These are phyloP conservation scores for Oligia fasciuncula DNA, from an alignment of 2,888 invertebrate genomes.

Conservation along the genomic window DNA sequence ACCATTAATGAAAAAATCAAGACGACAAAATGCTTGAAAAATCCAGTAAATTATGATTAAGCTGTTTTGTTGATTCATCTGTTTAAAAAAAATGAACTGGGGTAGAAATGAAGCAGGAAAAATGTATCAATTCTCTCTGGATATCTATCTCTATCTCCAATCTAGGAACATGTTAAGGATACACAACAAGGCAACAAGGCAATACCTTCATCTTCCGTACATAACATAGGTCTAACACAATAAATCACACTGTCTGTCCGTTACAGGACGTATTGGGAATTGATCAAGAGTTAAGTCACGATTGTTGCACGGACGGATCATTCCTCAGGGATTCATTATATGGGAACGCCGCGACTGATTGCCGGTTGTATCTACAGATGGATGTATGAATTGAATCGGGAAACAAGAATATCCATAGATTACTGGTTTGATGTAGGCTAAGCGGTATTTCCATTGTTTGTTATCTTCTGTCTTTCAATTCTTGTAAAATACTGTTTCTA, in stretches of 20 bases:
- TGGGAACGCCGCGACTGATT: conserved; percentile 82
- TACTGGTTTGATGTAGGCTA: neutral
- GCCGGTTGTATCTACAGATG: conserved; percentile 69
- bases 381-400: conserved; percentile 39
- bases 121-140: neutral
- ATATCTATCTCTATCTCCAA: neutral
- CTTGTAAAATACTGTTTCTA: neutral
- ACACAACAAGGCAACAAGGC: conserved; percentile 29
- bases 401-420: conserved; percentile 21
- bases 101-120: neutral
- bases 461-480: neutral
- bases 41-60: neutral
- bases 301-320: conserved; percentile 82
- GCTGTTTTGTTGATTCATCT: neutral
- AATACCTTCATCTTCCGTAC: conserved; percentile 45
- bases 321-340: conserved; percentile 89
- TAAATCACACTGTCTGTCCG: conserved; percentile 76
- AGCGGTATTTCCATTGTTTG: neutral
- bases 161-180: conserved; percentile 12
- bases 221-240: conserved; percentile 68
- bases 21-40: neutral
- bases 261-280: conserved; percentile 81
- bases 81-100: neutral
- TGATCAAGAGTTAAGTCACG: conserved; percentile 89
- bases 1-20: neutral